A percentile compares a stretch with the other conserved stretches of the same genome.
phyloP scores from a whole-genome alignment of 2,113 vertebrate genomes.

The Pontoporia blainvillei region DNA sequence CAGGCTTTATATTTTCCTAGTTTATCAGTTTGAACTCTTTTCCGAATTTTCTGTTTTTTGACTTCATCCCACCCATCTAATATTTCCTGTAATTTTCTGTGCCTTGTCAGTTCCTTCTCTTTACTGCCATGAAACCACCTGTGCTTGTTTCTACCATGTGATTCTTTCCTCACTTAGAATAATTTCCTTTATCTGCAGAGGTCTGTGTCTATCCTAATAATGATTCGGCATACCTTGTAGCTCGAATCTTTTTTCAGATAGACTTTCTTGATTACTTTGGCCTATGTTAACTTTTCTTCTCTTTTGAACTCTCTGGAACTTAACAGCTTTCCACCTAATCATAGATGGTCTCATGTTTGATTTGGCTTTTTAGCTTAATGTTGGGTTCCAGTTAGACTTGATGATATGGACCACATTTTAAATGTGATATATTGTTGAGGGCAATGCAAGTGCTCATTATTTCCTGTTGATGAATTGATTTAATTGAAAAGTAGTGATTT shows the following conservation, averaged over 20 bases:
- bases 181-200: background rate
- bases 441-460: background rate
- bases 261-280: background rate
- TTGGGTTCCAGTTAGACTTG: background rate
- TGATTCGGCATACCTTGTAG: background rate
- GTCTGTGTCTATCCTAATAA: background rate
- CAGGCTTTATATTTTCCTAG: background rate
- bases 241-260: background rate
- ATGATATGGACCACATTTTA: background rate
- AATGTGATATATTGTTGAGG: background rate
- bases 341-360: background rate
- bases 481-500: background rate
- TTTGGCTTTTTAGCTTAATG: slow-evolving; percentile 19
- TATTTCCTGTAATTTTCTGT: background rate
- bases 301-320: slow-evolving; percentile 10
- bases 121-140: background rate
- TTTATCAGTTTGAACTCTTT: background rate
- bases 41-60: background rate
- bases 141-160: background rate
- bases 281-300: background rate
- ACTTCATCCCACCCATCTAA: background rate
- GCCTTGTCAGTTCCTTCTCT: background rate
- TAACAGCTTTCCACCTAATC: background rate
- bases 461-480: slow-evolving; percentile 12
- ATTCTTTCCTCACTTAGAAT: background rate